Base-by-base conservation (phyloP, 1,140 invertebrate species). In the Wiebesia pumilae region DNA sequence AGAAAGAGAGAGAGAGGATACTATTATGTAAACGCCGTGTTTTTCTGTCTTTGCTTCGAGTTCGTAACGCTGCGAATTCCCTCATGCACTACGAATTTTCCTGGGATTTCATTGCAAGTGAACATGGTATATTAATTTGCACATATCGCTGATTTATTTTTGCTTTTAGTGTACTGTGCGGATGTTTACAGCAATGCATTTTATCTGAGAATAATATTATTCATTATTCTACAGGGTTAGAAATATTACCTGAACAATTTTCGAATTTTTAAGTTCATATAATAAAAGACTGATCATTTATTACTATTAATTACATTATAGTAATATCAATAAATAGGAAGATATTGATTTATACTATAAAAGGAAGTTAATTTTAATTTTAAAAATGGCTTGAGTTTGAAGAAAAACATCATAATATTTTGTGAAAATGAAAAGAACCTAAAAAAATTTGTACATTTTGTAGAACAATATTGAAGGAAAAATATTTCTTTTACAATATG, bases 131-230 rank as follows among this genome's bases (percentile, higher is more conserved):
- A 84, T 84, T 84, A 79, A 84, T 84, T 84, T 38, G 27, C 83
- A 77, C 62, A 51, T 79, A 84, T 79, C n/a, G 75, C 27, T 84
- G 67, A 84, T 79, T 79, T 79, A 84, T 84, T 84, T 79, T 38
- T 33, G n/a, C 75, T 19, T 35, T 38, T 38, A 33, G 3, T 24
- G 62, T 38, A 14, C 35, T 6, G 27, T 27, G 0, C n/a, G 30
- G 73, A 16, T 47, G 10, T 19, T 47, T 24, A 43, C 27, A 30
- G n/a, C 43, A 27, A 30, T n/a, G 16, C 21, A 19, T 27, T 19
- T 81, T 67, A 81, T 69, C 62, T 65, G 30, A 40, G 38, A 81
- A 69, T 81, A 81, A 81, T 81, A 69, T 81, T 19, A 38, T 47
- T 81, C 80, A 30, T 81, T 69, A 69, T n/a, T n/a, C n/a, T n/a